Conservation (phyloP, 2,888 invertebrate genomes). For the Melinaea menophilus region DNA sequence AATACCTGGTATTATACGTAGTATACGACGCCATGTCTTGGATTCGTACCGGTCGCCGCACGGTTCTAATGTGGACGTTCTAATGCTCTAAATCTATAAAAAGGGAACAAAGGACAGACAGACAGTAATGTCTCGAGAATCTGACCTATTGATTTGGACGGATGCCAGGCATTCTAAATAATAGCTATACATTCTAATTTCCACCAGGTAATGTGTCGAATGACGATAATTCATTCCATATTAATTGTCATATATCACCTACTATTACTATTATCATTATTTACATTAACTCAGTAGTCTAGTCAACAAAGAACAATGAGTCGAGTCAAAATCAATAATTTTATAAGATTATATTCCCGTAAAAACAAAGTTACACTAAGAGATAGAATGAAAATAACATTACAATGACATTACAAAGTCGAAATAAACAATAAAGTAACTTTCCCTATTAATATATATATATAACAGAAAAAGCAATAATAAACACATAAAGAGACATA, state of each 20-base stretch:
- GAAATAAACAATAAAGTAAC: background rate
- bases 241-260: too few species aligned
- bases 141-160: conserved; percentile 56
- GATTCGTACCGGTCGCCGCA: too few species aligned
- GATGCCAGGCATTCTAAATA: conserved; percentile 47
- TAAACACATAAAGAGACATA: conserved; percentile 21
- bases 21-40: too few species aligned
- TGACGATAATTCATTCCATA: conserved; percentile 24
- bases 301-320: too few species aligned
- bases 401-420: conserved; percentile 1
- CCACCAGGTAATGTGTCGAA: conserved; percentile 26
- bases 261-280: too few species aligned
- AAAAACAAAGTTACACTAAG: background rate
- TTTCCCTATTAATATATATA: conserved; percentile 9
- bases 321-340: too few species aligned
- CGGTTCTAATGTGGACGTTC: too few species aligned
- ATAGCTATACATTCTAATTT: conserved; percentile 42
- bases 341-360: too few species aligned
- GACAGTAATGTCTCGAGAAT: conserved; percentile 34
- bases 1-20: too few species aligned
- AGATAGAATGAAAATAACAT: background rate
- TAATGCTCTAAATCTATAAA: background rate
- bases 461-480: conserved; percentile 14
- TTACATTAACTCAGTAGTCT: too few species aligned
- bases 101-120: conserved; percentile 22